Conservation (phyloP, 2,113 vertebrate genomes). For the Pseudopipra pipra region DNA sequence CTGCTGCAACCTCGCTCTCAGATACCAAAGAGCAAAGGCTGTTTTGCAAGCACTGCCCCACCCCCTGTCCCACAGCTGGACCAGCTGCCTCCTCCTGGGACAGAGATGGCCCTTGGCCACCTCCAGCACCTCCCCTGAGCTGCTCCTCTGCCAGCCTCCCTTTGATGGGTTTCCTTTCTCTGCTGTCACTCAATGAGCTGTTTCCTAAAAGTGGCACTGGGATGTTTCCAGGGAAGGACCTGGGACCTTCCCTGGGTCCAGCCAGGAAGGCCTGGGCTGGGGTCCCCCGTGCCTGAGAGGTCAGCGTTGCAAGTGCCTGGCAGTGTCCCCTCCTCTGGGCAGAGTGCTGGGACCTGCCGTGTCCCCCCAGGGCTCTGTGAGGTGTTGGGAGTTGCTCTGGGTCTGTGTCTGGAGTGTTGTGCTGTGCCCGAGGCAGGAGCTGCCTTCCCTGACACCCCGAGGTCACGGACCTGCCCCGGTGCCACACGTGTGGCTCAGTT, state of each 20-base stretch:
- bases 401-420: accelerated
- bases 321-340: neutral
- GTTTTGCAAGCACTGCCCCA: slow-evolving; percentile 23
- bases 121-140: neutral
- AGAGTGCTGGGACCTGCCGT: accelerated
- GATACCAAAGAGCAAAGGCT: slow-evolving; percentile 45
- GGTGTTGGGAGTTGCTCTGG: neutral
- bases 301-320: neutral
- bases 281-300: neutral
- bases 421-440: neutral
- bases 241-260: neutral
- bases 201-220: neutral
- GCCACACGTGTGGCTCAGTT: accelerated
- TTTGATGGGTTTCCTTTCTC: neutral
- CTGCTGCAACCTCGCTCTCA: neutral
- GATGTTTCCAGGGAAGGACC: neutral
- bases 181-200: neutral
- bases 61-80: neutral
- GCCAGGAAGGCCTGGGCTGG: too few species aligned
- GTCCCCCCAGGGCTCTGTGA: neutral
- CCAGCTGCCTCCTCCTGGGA: neutral
- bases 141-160: neutral
- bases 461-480: neutral
- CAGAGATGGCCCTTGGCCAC: neutral
- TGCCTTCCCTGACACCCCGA: accelerated